Percentiles rank a stretch among this genome's conserved stretches.
Conservation (phyloP, 2,888 invertebrate genomes). For the Acleris sparsana region DNA sequence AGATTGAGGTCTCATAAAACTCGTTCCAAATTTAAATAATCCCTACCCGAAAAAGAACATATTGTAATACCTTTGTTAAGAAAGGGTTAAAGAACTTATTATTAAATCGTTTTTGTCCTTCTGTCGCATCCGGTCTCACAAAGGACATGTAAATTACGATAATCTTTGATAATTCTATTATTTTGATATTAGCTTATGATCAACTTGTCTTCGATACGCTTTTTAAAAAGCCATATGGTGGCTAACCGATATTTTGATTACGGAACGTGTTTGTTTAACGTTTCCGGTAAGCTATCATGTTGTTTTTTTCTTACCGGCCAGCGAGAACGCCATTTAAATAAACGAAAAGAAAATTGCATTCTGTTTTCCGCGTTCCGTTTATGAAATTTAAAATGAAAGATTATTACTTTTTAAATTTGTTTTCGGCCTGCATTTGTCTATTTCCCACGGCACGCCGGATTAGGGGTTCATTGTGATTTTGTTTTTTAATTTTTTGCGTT, state of each 20-base stretch:
- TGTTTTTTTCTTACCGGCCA: constrained; percentile 28
- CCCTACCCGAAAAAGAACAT: constrained; percentile 77
- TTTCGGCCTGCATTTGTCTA: constrained; percentile 80
- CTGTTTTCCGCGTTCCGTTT: constrained; percentile 40
- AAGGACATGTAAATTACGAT: constrained; percentile 81
- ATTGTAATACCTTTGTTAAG: constrained; percentile 80
- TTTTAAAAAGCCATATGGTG: constrained; percentile 50
- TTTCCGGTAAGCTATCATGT: constrained; percentile 31
- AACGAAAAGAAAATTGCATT: constrained; percentile 35
- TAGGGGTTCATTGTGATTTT: constrained; percentile 73
- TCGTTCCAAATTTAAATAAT: constrained; percentile 78
- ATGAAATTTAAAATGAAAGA: constrained; percentile 62
- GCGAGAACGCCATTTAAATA: constrained; percentile 29
- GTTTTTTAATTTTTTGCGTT: constrained; percentile 75
- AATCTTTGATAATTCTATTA: constrained; percentile 83
- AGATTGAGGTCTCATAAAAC: constrained; percentile 66
- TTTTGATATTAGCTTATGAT: constrained; percentile 73
- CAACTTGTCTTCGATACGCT: constrained; percentile 71
- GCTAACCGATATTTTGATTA: constrained; percentile 66
- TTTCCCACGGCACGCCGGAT: constrained; percentile 79
- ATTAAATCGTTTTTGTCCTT: constrained; percentile 83
- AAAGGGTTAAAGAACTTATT: constrained; percentile 81
- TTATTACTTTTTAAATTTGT: constrained; percentile 83
- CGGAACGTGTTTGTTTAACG: constrained; percentile 40
- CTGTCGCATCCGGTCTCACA: constrained; percentile 76